Base-by-base conservation (phyloP, 2,888 invertebrate genomes). In the Morpho deidamia region DNA sequence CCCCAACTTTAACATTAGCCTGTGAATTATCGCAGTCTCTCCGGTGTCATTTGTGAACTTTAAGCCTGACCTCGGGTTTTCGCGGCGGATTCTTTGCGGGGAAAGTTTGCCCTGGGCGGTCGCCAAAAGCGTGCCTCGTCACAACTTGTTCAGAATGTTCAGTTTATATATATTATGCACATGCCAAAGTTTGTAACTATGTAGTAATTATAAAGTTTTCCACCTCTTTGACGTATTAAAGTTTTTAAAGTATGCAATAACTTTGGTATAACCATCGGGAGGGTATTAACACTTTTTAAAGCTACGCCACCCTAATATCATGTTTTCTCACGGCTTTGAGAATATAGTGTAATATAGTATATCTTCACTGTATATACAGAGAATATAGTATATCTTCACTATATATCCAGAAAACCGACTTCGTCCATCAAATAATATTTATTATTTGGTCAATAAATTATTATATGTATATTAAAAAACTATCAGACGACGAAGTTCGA, bases 1-100 rank as follows among this genome's bases (percentile, higher is more conserved):
- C 79, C 72, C 76, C 74, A 85, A 86, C 82, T 86, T 84, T 79
- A 79, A 81, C 85, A 84, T 84, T 84, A 83, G 81, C 76, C 72
- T 71, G 82, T 85, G 81, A 87, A 84, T 86, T 86, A 87, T 85
- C 78, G 78, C 76, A 75, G 85, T 83, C 86, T 82, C 83, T 58
- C 76, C 67, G 83, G 86, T 81, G 83, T 86, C 87, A 84, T 86
- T 87, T 84, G 83, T 77, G 78, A 85, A 84, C 78, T 86, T 82
- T 68, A 65, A 69, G 67, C 63, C 67, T 58, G 69, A 76, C 80
- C 75, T 80, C 66, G 71, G 72, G 70, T 68, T 74, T 69, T 64
- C 66, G 71, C 73, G 70, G 64, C 62, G 71, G 71, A 73, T 76
- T 80, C 75, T 82, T 80, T 73, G 55, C 49, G 33, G 34, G 38